Evolutionary conservation across 2,113 vertebrate species (phyloP).

Genomic region (Tiliqua scincoides): DNA sequence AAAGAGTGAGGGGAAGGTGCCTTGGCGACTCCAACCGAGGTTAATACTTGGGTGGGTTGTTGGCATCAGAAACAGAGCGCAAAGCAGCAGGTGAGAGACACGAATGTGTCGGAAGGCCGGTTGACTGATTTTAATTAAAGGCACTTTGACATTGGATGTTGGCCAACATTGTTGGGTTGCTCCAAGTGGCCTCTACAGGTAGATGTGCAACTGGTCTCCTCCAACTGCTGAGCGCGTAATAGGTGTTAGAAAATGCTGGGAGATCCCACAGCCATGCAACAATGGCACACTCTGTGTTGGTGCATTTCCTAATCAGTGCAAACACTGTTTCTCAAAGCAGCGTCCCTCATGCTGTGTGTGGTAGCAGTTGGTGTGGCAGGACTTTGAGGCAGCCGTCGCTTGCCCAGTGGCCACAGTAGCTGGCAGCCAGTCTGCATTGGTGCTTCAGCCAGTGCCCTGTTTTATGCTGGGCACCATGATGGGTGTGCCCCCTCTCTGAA

Average conservation of each 20-base stretch:
- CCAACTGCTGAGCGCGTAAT: not conserved
- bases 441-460: not conserved
- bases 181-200: slow-evolving; percentile 4
- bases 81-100: not conserved
- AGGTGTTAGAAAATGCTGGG: not conserved
- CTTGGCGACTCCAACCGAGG: not conserved
- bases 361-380: not conserved
- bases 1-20: not conserved
- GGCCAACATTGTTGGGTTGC: not conserved
- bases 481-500: not conserved
- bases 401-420: not conserved
- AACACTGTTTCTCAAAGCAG: not conserved
- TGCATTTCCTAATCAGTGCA: not conserved
- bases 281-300: not conserved
- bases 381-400: not conserved
- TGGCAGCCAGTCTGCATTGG: too few relatives aligned
- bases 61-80: not conserved
- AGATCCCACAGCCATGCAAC: too few relatives aligned
- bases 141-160: not conserved
- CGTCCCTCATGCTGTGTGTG: not conserved
- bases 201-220: not conserved
- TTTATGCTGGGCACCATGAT: not conserved
- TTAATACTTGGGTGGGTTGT: not conserved
- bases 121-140: slow-evolving; percentile 30
- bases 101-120: not conserved